Conservation (phyloP, 2,797 vertebrate species). For the Taenioides sp. region DNA sequence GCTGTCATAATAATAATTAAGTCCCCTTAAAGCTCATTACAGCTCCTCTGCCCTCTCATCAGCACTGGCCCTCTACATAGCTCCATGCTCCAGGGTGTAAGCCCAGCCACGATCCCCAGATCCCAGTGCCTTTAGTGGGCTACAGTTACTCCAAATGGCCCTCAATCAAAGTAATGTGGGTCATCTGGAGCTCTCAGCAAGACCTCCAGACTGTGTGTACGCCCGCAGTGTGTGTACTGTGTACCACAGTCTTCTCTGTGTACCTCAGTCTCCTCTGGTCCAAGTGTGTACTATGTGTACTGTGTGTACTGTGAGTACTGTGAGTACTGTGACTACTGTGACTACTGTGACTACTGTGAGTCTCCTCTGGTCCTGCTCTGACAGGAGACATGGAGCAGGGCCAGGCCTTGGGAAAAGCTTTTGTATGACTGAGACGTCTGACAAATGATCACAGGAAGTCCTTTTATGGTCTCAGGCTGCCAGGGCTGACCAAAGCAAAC, state of each 20-base stretch:
- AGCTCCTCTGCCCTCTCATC: neutral
- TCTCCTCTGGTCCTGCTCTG: no score
- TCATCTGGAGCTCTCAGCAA: slow-evolving; percentile 17
- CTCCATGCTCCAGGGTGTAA: neutral
- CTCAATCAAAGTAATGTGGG: slow-evolving; percentile 33
- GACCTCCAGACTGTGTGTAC: slow-evolving; percentile 11
- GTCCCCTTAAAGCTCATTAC: neutral
- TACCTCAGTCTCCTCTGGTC: no score
- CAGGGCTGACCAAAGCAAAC: slow-evolving; percentile 20
- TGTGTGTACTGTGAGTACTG: neutral
- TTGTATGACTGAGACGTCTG: slow-evolving; percentile 26
- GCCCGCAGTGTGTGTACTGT: neutral
- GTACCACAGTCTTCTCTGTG: neutral
- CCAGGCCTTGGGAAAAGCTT: slow-evolving; percentile 1
- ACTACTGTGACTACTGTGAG: no score
- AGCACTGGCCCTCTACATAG: no score
- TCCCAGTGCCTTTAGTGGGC: slow-evolving; percentile 7
- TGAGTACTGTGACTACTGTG: no score
- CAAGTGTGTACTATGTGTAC: no score
- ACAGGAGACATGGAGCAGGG: neutral
- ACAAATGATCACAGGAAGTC: slow-evolving; percentile 48
- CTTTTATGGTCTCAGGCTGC: slow-evolving; percentile 37
- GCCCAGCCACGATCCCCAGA: neutral
- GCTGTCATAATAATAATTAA: slow-evolving; percentile 21
- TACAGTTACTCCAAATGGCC: slow-evolving; percentile 21